Percentiles rank a stretch among this genome's conserved stretches.
These are phyloP conservation scores for Aricia artaxerxes DNA, from an alignment of 2,888 invertebrate species.

Conservation along the genomic window DNA sequence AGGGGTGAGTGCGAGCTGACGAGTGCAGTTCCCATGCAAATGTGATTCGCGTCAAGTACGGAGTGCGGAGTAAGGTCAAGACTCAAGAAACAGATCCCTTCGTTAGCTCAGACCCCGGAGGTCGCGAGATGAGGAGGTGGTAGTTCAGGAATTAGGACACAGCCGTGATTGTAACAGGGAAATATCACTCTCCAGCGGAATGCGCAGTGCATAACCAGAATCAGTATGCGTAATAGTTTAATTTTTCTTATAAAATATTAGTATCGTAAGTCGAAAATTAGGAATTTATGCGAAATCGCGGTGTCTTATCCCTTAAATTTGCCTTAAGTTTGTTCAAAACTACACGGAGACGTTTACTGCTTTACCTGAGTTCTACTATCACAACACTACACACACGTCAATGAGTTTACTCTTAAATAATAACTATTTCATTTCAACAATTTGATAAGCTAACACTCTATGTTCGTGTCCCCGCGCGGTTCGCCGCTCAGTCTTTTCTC, in stretches of 20 bases:
- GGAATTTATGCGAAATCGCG: no score
- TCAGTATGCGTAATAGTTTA: neutral
- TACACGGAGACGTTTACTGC: neutral
- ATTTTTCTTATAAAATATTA: no score
- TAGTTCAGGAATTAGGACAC: neutral
- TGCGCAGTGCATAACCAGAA: neutral
- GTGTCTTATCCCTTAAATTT: no score
- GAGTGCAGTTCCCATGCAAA: conserved; percentile 12
- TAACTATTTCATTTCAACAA: neutral
- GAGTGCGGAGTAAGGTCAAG: conserved; percentile 6
- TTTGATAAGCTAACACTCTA: neutral
- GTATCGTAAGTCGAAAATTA: no score
- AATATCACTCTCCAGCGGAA: no score
- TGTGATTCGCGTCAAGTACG: neutral
- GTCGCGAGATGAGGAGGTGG: neutral
- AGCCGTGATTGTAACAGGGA: neutral
- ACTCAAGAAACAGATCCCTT: neutral
- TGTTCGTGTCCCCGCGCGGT: neutral
- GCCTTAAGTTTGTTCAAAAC: no score
- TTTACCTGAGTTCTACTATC: neutral
- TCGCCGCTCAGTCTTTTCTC: neutral
- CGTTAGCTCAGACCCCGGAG: neutral
- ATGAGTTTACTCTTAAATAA: neutral
- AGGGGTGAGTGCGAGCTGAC: neutral
- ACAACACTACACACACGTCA: neutral